Base-by-base conservation (phyloP, 2,888 invertebrate species). In the Tortricodes alternella region DNA sequence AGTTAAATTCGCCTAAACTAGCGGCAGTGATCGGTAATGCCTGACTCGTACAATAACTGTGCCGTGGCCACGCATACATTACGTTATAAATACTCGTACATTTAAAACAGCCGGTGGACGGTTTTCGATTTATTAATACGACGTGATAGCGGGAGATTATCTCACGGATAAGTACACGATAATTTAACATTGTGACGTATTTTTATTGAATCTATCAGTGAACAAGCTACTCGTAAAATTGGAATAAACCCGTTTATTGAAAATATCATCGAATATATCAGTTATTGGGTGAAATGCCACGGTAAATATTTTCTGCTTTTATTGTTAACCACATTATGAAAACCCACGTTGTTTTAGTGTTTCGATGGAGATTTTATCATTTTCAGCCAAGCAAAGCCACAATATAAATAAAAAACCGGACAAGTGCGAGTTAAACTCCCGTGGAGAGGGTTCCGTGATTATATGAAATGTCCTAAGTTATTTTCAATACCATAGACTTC, bases 51-150 rank as follows among this genome's bases (percentile, higher is more conserved):
- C 23, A 41, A 51, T 32, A 51, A 41, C 50, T 39, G 29, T 46
- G 16, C 46, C 53, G 53, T 53, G 53, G 48, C 46, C 39, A 13
- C 32, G 53, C 53, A 53, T 53, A 48, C 19, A 48, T 53, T 46
- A 53, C 46, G 19, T 39, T 24, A 34, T 32, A 24, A 37, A 53
- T 44, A n/a, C n/a, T n/a, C n/a, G n/a, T n/a, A 46, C 52, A 43
- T 46, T 53, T 32, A 53, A 53, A 53, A 53, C 46, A 53, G 34
- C 53, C 53, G 46, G 34, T 34, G 11, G 13, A n/a, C n/a, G n/a
- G 5, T 34, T 13, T 7, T 18, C 46, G 46, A 53, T 48, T 53
- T 53, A 46, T 53, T 53, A 18, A 41, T 53, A 32, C 24, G 23
- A 48, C 53, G 53, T 53, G 46, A 46, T 24, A 15, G 18, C 29